Evolutionary conservation across 2,797 vertebrate genomes (phyloP).

Genomic region (Myripristis jacobus): DNA sequence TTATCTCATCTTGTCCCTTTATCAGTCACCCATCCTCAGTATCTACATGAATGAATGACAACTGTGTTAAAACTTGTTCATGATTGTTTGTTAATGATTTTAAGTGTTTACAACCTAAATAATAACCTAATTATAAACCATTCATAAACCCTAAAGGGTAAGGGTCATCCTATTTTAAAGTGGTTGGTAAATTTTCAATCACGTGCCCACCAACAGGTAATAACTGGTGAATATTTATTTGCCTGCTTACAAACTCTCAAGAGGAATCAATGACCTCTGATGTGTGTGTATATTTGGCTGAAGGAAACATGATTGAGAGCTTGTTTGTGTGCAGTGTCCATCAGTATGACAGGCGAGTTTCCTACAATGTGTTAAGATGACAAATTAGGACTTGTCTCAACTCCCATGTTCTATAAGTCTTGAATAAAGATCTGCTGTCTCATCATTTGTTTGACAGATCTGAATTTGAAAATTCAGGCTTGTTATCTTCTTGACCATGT

Average conservation of each 20-base stretch:
- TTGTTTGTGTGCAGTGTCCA: constrained; percentile 8
- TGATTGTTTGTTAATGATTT: no score
- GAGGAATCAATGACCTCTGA: background rate
- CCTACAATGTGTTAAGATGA: background rate
- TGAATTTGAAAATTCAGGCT: background rate
- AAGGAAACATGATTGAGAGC: background rate
- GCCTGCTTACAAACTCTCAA: background rate
- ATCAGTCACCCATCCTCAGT: no score
- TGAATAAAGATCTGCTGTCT: constrained; percentile 8
- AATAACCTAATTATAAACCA: no score
- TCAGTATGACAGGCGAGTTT: background rate
- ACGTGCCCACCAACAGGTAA: background rate
- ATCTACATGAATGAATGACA: no score
- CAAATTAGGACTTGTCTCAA: background rate
- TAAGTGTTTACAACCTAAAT: no score
- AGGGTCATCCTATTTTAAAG: no score
- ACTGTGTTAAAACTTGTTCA: no score
- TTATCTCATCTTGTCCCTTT: no score
- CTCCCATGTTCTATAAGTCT: background rate
- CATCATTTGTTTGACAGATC: constrained; percentile 1
- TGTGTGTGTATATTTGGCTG: background rate
- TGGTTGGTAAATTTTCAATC: background rate
- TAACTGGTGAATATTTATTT: background rate
- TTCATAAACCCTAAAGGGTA: no score
- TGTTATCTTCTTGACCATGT: constrained; percentile 6